Conservation (phyloP, 2,797 vertebrate species). For the Perodicticus potto region DNA sequence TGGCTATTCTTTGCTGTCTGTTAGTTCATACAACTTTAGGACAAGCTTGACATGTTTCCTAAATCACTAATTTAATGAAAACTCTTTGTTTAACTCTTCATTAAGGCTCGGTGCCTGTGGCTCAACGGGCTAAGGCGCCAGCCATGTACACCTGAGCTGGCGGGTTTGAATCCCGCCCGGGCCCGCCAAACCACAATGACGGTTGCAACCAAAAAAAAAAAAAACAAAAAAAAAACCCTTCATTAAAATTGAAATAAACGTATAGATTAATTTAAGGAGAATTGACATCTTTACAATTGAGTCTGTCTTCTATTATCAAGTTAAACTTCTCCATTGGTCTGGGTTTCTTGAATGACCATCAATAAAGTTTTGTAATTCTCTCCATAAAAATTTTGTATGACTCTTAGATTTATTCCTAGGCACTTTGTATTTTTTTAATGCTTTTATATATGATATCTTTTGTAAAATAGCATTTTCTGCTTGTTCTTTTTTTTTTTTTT, state of each 20-base stretch:
- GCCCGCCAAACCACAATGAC: no score
- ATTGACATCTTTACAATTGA: neutral
- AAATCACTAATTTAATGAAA: neutral
- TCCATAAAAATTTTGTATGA: neutral
- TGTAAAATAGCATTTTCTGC: constrained; percentile 1
- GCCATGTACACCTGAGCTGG: no score
- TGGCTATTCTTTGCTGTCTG: neutral
- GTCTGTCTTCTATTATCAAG: neutral
- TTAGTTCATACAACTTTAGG: neutral
- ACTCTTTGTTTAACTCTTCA: neutral
- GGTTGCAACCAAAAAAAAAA: no score
- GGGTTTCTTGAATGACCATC: neutral
- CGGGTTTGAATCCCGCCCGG: no score
- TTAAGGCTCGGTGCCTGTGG: no score
- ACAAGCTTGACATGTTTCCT: neutral
- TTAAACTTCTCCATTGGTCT: neutral
- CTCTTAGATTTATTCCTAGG: neutral
- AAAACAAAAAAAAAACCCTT: no score
- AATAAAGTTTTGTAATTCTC: neutral
- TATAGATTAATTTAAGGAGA: neutral
- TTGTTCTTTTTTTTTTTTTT: no score
- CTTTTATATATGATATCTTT: neutral
- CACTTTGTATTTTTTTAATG: neutral
- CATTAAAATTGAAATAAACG: neutral
- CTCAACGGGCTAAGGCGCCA: no score